Base-by-base conservation (phyloP, 2,113 vertebrate genomes). In the Aramus guarauna region DNA sequence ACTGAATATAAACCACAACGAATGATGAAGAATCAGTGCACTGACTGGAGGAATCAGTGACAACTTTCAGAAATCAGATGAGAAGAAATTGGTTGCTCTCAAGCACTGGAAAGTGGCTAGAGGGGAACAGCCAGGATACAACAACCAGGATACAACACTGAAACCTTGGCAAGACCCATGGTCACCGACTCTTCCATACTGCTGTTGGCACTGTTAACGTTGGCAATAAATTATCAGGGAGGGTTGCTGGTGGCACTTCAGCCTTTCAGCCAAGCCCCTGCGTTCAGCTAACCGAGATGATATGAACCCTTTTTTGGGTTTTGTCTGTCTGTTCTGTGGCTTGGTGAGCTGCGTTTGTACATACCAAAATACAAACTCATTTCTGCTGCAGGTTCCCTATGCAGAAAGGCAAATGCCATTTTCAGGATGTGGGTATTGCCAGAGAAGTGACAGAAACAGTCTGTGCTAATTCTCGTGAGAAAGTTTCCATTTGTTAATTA, bases 111-210 rank as follows among this genome's bases (percentile, higher is more conserved):
- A 68, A 68, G 17, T 1, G 2, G 9, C 36, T 21, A 23, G 75
- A 68, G 26, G 8, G 27, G 20, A 90, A 17, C 15, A 62, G 19
- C n/a, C n/a, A n/a, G n/a, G n/a, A n/a, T n/a, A n/a, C n/a, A n/a
- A n/a, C n/a, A n/a, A n/a, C 15, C 27, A 60, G 53, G 39, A 74
- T 34, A 19, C 11, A 67, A 20, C 43, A 6, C 29, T 50, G 79
- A 72, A 50, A 30, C 17, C 2, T 7, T 0, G 0, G 27, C 12
- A 45, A 77, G 39, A 74, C 11, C 30, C 59, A 29, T 1, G 3
- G 50, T 4, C 69, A 34, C 22, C 0, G 0, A 20, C 15, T 37
- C 26, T 21, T 15, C 39, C 39, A 19, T 1, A 2, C 11, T 43
- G 36, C 26, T n/a, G 14, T 45, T 60, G 69, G 30, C 34, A 39